Conservation (phyloP, 2,113 vertebrate genomes). For the Ciconia stormi region DNA sequence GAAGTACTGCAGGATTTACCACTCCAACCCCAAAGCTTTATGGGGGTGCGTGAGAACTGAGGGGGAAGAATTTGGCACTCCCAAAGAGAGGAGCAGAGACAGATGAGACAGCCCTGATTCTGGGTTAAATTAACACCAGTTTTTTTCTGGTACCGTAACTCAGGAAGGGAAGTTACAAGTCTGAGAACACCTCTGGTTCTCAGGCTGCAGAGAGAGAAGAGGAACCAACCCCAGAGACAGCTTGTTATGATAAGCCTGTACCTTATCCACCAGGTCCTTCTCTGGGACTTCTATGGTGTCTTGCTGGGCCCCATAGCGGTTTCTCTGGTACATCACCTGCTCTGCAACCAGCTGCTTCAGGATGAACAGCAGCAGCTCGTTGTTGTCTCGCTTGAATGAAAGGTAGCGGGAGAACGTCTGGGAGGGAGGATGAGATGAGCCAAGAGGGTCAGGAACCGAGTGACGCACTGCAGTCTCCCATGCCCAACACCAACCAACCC, state of each 20-base stretch:
- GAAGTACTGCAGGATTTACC: neutral
- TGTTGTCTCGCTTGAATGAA: conserved; percentile 94
- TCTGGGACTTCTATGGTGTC: conserved; percentile 89
- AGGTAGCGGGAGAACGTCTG: conserved; percentile 96
- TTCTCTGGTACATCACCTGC: conserved; percentile 92
- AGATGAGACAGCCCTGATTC: neutral
- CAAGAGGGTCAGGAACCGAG: neutral
- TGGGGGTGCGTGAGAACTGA: neutral
- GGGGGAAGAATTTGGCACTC: neutral
- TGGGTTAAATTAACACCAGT: neutral
- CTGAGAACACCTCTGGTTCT: neutral
- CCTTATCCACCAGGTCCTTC: conserved; percentile 95
- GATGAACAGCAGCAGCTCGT: conserved; percentile 94
- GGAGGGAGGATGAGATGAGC: neutral
- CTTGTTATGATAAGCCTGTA: neutral
- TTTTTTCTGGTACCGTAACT: neutral
- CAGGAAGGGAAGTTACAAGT: neutral
- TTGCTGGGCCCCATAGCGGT: conserved; percentile 91
- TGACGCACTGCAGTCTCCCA: accelerated
- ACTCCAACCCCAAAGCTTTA: neutral
- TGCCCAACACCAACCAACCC: neutral
- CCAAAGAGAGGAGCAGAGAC: neutral
- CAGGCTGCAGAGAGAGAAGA: neutral
- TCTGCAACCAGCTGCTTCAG: conserved; percentile 95
- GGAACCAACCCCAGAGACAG: neutral